These are phyloP conservation scores for Rynchops niger DNA, from an alignment of 2,113 vertebrate genomes.

Conservation along the genomic window DNA sequence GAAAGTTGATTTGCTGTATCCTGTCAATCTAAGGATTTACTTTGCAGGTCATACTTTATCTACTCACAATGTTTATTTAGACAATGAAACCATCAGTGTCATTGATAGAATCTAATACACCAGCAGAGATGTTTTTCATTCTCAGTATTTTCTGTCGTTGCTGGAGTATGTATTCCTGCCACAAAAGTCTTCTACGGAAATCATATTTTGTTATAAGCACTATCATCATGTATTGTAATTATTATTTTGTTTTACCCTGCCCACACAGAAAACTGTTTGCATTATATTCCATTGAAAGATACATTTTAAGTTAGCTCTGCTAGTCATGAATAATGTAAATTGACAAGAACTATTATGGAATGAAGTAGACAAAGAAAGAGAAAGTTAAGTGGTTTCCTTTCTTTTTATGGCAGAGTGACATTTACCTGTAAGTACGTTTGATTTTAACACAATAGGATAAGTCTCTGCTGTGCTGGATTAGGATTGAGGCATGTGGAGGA, in stretches of 20 bases:
- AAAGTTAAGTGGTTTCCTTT: conserved; percentile 66
- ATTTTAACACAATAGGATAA: conserved; percentile 66
- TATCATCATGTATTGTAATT: conserved; percentile 37
- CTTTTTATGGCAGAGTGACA: conserved; percentile 60
- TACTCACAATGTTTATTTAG: conserved; percentile 49
- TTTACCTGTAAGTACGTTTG: conserved; percentile 64
- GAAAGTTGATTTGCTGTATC: conserved; percentile 57
- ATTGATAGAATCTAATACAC: background rate
- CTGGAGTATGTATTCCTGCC: conserved; percentile 5
- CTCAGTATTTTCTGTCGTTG: conserved; percentile 14
- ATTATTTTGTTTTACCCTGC: conserved; percentile 62
- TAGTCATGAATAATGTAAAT: conserved; percentile 69
- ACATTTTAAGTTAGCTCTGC: conserved; percentile 32
- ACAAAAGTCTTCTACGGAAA: conserved; percentile 37
- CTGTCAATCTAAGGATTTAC: conserved; percentile 40
- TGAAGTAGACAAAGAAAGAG: conserved; percentile 53
- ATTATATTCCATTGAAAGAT: conserved; percentile 49
- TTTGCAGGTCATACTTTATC: conserved; percentile 50
- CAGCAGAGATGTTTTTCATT: background rate
- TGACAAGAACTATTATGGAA: conserved; percentile 62
- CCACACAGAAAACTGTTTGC: conserved; percentile 52
- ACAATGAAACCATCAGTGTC: conserved; percentile 38
- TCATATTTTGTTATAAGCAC: conserved; percentile 55
- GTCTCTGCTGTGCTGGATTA: conserved; percentile 59
- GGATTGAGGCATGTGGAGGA: conserved; percentile 57